Evolutionary conservation across 2,888 invertebrate species (phyloP), one percentile per base, ranked within the genome.

Genomic region (Scelioninae gen. 1): DNA sequence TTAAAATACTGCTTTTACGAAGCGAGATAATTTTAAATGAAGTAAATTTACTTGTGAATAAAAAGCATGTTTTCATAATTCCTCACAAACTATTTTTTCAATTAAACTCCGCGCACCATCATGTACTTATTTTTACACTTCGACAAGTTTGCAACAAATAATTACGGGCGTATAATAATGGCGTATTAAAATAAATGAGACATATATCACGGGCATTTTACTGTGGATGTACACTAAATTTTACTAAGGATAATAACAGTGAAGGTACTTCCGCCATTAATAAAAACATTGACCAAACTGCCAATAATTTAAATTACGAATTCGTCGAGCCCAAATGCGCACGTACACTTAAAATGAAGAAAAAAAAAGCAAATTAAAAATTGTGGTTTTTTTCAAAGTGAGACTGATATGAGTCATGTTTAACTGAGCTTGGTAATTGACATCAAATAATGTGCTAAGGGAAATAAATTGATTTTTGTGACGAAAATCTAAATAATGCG

Each of bases 111-210:
- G 3, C 43, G 23, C 9, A n/a, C n/a, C 43, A 0, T 8, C 1
- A 13, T 13, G 60, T 8, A 29, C 40, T 60, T 60, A 60, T 43
- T 43, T 13, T 43, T 43, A 29, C 29, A 43, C 43, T 43, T 43
- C 43, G 43, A 43, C 43, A 60, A 60, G 60, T 43, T 62, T 62
- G 15, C 13, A 47, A 62, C 40, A 62, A 47, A 62, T 45, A 62
- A 62, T 62, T 47, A 62, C 13, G 8, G 11, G n/a, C 32, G 23
- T 51, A 51, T 51, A 65, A 51, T 65, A 65, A 63, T 63, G 47
- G 32, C 32, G 47, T 47, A 63, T 65, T 51, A 65, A 51, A 51
- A 51, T 65, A 65, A 65, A 65, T 65, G 65, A 65, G 65, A 65
- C 65, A 65, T 65, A 51, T 63, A 63, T 63, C 62, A 29, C 47